phyloP scores from a whole-genome alignment of 1,140 invertebrate species.

The Brachionus sp. region DNA sequence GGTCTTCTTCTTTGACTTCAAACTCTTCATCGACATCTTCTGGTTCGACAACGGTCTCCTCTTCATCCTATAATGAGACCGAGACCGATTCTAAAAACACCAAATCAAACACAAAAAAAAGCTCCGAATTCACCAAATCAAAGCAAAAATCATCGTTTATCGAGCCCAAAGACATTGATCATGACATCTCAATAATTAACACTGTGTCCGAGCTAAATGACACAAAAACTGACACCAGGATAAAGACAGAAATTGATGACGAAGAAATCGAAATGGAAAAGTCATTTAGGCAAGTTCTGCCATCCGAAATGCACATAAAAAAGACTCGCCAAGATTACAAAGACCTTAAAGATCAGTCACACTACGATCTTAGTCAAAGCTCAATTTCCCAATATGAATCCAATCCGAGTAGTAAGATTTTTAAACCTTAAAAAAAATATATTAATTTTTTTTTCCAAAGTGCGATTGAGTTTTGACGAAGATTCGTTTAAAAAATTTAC shows the following conservation, averaged over 20 bases:
- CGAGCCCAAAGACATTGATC: neutral
- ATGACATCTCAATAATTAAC: conserved; percentile 20
- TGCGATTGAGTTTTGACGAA: conserved; percentile 48
- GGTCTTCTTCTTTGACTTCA: conserved; percentile 1
- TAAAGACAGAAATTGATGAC: conserved; percentile 47
- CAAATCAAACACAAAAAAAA: neutral
- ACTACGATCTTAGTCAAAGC: conserved; percentile 26
- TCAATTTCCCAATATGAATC: conserved; percentile 25
- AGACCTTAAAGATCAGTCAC: conserved; percentile 39
- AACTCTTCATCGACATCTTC: conserved; percentile 51
- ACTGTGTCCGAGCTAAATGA: conserved; percentile 8
- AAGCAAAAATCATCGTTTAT: neutral
- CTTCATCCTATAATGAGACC: conserved; percentile 18
- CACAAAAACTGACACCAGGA: neutral
- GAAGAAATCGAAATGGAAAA: conserved; percentile 52
- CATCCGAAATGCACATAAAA: conserved; percentile 56
- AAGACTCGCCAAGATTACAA: conserved; percentile 50
- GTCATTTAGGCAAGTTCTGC: conserved; percentile 53
- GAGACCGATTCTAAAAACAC: neutral
- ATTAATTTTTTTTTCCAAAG: neutral
- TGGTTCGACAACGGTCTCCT: conserved; percentile 44
- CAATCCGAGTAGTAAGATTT: neutral
- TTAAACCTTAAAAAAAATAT: neutral
- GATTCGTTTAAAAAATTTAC: conserved; percentile 57
- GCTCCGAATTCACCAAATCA: neutral